Conservation (phyloP, 1,140 invertebrate genomes). For the Lepidostoma basale region DNA sequence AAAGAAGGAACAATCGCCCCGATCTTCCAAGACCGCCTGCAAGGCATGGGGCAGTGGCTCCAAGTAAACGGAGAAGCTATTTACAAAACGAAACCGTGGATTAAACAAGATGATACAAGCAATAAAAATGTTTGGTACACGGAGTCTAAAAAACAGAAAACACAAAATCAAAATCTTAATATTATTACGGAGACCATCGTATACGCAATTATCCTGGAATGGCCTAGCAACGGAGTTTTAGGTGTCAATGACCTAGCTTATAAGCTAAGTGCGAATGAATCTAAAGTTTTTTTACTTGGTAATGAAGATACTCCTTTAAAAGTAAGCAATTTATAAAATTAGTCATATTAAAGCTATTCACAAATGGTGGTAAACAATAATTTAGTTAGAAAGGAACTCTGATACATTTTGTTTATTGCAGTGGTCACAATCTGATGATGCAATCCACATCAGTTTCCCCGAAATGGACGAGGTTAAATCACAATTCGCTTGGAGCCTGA, state of each 20-base stretch:
- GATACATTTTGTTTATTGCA: too few relatives aligned
- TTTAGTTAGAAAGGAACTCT: too few relatives aligned
- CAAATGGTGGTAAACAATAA: too few relatives aligned
- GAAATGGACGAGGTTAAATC: constrained; percentile 47
- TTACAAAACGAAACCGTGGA: constrained; percentile 81
- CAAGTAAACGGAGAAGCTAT: constrained; percentile 87
- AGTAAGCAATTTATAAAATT: too few relatives aligned
- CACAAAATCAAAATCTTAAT: background rate
- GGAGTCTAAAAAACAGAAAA: constrained; percentile 50
- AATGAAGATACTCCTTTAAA: constrained; percentile 47
- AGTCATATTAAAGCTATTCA: too few relatives aligned
- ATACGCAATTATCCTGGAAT: constrained; percentile 71
- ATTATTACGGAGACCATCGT: constrained; percentile 53
- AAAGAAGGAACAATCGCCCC: constrained; percentile 86
- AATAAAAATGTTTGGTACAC: constrained; percentile 81
- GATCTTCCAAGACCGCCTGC: constrained; percentile 88
- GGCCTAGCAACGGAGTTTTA: constrained; percentile 67
- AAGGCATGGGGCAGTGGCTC: constrained; percentile 78
- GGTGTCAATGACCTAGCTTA: constrained; percentile 54
- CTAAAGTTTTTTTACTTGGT: constrained; percentile 55
- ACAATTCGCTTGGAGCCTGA: constrained; percentile 50
- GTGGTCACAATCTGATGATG: constrained; percentile 27
- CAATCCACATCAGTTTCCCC: constrained; percentile 46
- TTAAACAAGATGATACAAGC: constrained; percentile 80
- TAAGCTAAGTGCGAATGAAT: constrained; percentile 50